These are phyloP conservation scores for Mythimna ferrago DNA, from an alignment of 2,888 invertebrate species.

Conservation along the genomic window DNA sequence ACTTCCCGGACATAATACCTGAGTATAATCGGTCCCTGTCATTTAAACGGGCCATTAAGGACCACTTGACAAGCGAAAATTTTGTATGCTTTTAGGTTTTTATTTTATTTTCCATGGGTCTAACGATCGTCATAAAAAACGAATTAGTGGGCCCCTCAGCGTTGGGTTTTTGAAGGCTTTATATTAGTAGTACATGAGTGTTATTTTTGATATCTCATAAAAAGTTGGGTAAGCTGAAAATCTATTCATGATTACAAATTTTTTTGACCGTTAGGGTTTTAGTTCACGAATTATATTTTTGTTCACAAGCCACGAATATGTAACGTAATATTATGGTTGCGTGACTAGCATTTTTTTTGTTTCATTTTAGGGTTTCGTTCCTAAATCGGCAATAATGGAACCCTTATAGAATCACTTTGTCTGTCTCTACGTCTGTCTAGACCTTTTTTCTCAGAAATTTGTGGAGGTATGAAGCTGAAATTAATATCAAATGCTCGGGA, in stretches of 20 bases:
- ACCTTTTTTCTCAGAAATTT: too few species aligned
- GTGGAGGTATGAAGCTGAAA: too few species aligned
- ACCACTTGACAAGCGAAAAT: slow-evolving; percentile 73
- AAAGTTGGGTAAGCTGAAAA: slow-evolving; percentile 44
- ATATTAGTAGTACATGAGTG: slow-evolving; percentile 69
- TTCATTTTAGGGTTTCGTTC: too few species aligned
- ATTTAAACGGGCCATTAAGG: slow-evolving; percentile 62
- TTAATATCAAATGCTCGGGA: too few species aligned
- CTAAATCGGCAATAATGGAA: too few species aligned
- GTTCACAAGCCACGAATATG: not conserved
- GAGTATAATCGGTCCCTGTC: slow-evolving; percentile 63
- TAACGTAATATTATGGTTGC: not conserved
- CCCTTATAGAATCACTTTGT: too few species aligned
- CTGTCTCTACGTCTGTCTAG: too few species aligned
- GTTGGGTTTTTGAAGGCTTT: slow-evolving; percentile 65
- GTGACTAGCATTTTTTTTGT: not conserved
- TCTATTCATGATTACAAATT: slow-evolving; percentile 48
- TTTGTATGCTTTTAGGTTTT: slow-evolving; percentile 71
- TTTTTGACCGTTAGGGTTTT: not conserved
- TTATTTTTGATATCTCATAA: slow-evolving; percentile 65
- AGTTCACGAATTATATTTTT: slow-evolving; percentile 5
- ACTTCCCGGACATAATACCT: slow-evolving; percentile 56
- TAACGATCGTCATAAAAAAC: slow-evolving; percentile 84
- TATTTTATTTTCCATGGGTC: slow-evolving; percentile 74
- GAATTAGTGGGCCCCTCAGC: slow-evolving; percentile 78